These are phyloP conservation scores for Xyrichtys novacula DNA, from an alignment of 2,797 vertebrate species.

Conservation along the genomic window DNA sequence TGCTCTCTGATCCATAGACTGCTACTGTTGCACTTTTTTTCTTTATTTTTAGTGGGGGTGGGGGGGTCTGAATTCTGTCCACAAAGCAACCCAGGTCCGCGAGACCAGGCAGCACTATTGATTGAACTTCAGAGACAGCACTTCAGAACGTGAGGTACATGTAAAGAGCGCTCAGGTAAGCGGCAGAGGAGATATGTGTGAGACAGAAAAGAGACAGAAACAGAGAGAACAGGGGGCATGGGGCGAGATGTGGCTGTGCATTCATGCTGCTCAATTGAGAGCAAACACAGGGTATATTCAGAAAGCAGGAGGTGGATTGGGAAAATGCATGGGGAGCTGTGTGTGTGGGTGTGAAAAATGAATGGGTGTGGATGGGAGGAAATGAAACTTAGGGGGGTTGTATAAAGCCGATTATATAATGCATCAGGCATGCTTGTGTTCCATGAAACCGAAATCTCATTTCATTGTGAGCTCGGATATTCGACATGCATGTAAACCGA, in stretches of 20 bases:
- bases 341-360: constrained; percentile 9
- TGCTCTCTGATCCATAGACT: constrained; percentile 65
- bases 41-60: constrained; percentile 4
- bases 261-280: constrained; percentile 30
- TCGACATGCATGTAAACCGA: constrained; percentile 28
- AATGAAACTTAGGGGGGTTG: constrained; percentile 35
- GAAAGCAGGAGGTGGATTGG: neutral
- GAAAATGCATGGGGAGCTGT: neutral
- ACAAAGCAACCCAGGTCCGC: constrained; percentile 65
- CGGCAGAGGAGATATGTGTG: constrained; percentile 16
- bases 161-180: constrained; percentile 52
- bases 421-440: constrained; percentile 29
- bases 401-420: constrained; percentile 38
- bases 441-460: constrained; percentile 43
- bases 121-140: constrained; percentile 70
- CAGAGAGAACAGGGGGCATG: constrained; percentile 12
- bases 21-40: constrained; percentile 64
- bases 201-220: constrained; percentile 17
- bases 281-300: constrained; percentile 10
- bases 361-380: constrained; percentile 18
- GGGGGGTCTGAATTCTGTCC: constrained; percentile 68
- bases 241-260: constrained; percentile 29
- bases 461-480: constrained; percentile 29
- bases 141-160: constrained; percentile 73
- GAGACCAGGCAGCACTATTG: constrained; percentile 73